Evolutionary conservation across 2,113 vertebrate species (phyloP), one percentile per base, ranked within the genome.

Genomic region (Megaceryle maxima): DNA sequence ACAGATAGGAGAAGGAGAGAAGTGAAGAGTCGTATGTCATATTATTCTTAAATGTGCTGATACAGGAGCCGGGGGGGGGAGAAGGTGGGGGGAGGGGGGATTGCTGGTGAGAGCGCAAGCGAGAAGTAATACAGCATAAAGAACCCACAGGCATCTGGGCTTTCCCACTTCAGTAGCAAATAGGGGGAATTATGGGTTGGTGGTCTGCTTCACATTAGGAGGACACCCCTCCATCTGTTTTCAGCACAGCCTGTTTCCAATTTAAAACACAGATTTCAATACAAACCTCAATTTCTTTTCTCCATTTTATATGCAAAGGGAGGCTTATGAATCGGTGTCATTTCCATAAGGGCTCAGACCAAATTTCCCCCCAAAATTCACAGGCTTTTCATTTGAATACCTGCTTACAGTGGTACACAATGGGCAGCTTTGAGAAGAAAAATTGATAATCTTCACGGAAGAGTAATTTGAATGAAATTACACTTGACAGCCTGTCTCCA

Each of bases 401-500:
- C 97, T 98, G 98, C 98, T 98, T 97, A 98, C 97, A 94, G 98
- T 97, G 97, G 95, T 97, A 96, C 95, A 98, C 98, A 98, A 98
- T 99, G 98, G 98, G 96, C 98, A 99, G 98, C 98, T 98, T 97
- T 98, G 98, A 98, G 98, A 98, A 98, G 98, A 98, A 98, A 98
- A 98, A 99, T 98, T 99, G 98, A 99, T 99, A 98, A 98, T 98
- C 98, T 98, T 97, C 98, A 98, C 97, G 96, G 97, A 98, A 98
- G 98, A 98, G 97, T 98, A 98, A 98, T 98, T 98, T 99, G 99
- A 99, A 99, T 98, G 98, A 98, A 98, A 99, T 98, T 98, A 94
- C 98, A 98, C 98, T 98, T 99, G 99, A 99, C 99, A 99, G 98
- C 97, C 98, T 96, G 98, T 98, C 98, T 98, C 97, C 96, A 94